phyloP scores from a whole-genome alignment of 2,888 invertebrate species.

The Flexamia atlantica region DNA sequence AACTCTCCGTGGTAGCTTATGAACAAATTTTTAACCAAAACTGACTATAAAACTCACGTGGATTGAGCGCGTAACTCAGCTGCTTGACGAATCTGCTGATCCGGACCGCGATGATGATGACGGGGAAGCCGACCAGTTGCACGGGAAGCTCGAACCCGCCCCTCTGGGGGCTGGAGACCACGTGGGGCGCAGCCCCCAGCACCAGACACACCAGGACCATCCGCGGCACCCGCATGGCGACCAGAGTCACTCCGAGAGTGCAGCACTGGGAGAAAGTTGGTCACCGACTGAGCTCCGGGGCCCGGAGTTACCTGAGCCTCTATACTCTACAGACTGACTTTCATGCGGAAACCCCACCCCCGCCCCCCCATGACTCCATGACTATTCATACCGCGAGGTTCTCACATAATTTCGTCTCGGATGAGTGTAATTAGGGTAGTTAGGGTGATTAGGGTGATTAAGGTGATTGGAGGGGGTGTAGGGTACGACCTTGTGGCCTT shows the following conservation, averaged over 20 bases:
- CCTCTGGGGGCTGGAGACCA: constrained; percentile 64
- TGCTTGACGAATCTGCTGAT: constrained; percentile 91
- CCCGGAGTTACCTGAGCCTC: not conserved
- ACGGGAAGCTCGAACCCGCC: constrained; percentile 85
- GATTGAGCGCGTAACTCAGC: constrained; percentile 88
- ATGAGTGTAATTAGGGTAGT: not conserved
- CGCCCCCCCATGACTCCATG: not conserved
- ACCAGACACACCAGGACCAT: constrained; percentile 39
- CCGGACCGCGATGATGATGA: constrained; percentile 87
- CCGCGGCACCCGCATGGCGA: constrained; percentile 52
- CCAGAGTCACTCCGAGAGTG: not conserved
- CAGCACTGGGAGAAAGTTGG: constrained; percentile 46
- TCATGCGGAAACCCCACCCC: constrained; percentile 49
- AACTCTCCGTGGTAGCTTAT: too few relatives aligned
- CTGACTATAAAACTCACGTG: constrained; percentile 85
- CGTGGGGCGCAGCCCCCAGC: not conserved
- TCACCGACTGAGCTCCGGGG: not conserved
- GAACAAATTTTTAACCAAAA: too few relatives aligned
- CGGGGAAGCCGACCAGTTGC: constrained; percentile 90
- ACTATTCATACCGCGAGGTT: constrained; percentile 27
- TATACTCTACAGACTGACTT: not conserved
- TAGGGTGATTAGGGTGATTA: not conserved
- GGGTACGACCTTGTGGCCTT: not conserved
- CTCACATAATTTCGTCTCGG: constrained; percentile 20
- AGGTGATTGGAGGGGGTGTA: not conserved